phyloP scores from a whole-genome alignment of 2,113 vertebrate genomes.

The Entosphenus tridentatus region DNA sequence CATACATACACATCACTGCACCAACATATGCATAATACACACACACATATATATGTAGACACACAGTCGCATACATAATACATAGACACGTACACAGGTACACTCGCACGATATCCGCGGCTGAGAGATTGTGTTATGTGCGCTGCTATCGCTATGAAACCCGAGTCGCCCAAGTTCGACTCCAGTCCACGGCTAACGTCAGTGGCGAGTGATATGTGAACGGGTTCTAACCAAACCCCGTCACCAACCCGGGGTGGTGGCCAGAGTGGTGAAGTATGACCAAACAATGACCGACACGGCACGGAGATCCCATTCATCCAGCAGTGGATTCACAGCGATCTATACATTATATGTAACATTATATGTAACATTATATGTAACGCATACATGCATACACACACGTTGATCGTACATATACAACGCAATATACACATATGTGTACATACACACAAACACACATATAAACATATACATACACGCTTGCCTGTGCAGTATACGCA shows the following conservation, averaged over 20 bases:
- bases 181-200: neutral
- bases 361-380: too few relatives aligned
- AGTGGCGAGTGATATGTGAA: neutral
- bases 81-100: neutral
- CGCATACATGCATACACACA: too few relatives aligned
- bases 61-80: neutral
- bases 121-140: neutral
- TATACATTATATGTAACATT: neutral
- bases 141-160: neutral
- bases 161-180: neutral
- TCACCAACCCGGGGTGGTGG: too few relatives aligned
- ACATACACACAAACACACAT: too few relatives aligned
- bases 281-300: neutral
- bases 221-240: too few relatives aligned
- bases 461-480: too few relatives aligned
- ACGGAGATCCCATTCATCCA: neutral
- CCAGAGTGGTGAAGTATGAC: neutral
- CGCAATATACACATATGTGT: too few relatives aligned
- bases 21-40: neutral
- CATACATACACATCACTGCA: too few relatives aligned
- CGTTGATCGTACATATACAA: too few relatives aligned
- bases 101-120: neutral
- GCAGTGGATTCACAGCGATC: neutral
- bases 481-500: too few relatives aligned
- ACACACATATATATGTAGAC: constrained; percentile 1